Evolutionary conservation across 2,888 invertebrate genomes (phyloP).

Genomic region (Barypeithes pellucidus): DNA sequence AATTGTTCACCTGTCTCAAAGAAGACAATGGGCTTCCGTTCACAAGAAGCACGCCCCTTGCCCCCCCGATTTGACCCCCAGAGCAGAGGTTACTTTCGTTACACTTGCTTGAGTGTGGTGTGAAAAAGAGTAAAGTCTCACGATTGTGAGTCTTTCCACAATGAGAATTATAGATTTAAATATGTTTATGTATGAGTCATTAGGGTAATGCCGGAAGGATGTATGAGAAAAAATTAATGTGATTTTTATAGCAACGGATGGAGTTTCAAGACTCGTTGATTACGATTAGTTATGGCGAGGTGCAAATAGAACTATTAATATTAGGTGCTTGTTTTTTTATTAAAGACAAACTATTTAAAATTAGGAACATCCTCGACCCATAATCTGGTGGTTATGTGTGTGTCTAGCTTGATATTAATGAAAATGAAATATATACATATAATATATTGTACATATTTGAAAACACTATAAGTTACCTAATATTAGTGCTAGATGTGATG

Average conservation of each 20-base stretch:
- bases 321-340: not conserved
- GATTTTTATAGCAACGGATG: conserved; percentile 15
- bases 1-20: conserved; percentile 66
- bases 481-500: not conserved
- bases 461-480: not conserved
- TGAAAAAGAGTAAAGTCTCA: conserved; percentile 60
- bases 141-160: conserved; percentile 60
- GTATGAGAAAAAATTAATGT: conserved; percentile 41
- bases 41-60: conserved; percentile 60
- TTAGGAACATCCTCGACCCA: not conserved
- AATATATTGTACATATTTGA: no score
- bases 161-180: conserved; percentile 61
- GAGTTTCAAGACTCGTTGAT: not conserved
- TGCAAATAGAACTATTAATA: conserved; percentile 9
- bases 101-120: conserved; percentile 64
- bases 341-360: not conserved
- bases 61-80: conserved; percentile 48
- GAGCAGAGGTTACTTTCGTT: conserved; percentile 66
- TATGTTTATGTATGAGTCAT: conserved; percentile 65
- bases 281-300: conserved; percentile 12
- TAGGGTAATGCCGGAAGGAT: conserved; percentile 55
- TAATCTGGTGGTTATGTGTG: no score
- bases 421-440: no score
- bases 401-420: no score
- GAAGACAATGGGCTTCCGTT: conserved; percentile 65